Percentiles rank a stretch among this genome's conserved stretches.
Evolutionary conservation across 2,888 invertebrate genomes (phyloP).

Genomic region (Agonum fuliginosum): DNA sequence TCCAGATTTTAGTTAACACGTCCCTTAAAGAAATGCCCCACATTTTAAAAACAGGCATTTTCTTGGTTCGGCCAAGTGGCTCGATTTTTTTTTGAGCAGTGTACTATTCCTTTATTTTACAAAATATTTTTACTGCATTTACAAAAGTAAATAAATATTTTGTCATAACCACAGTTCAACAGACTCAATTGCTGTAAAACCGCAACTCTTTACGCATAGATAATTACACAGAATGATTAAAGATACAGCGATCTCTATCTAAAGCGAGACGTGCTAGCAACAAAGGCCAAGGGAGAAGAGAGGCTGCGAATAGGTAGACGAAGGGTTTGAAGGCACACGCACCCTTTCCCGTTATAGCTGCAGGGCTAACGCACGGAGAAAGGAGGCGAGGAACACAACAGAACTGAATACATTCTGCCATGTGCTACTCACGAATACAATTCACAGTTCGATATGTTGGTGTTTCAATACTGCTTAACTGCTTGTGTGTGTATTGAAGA

Average conservation of each 20-base stretch:
- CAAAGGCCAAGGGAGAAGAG: background rate
- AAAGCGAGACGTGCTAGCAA: background rate
- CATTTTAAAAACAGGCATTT: too few relatives aligned
- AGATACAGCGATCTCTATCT: constrained; percentile 28
- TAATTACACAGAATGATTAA: constrained; percentile 22
- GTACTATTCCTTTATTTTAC: too few relatives aligned
- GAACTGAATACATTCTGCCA: background rate
- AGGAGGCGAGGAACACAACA: background rate
- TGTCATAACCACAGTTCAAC: too few relatives aligned
- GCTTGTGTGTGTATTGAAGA: too few relatives aligned
- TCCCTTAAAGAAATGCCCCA: too few relatives aligned
- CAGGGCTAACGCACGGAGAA: background rate
- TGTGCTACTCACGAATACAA: background rate
- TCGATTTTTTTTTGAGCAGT: too few relatives aligned
- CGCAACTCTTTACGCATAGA: constrained; percentile 13
- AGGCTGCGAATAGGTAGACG: constrained; percentile 10
- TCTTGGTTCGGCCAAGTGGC: too few relatives aligned
- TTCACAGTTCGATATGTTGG: background rate
- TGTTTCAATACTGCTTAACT: too few relatives aligned
- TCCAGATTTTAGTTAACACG: too few relatives aligned
- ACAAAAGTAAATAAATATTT: too few relatives aligned
- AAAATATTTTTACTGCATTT: too few relatives aligned
- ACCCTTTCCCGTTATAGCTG: constrained; percentile 31
- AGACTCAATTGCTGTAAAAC: constrained; percentile 20
- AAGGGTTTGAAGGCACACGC: constrained; percentile 9